Base-by-base conservation (phyloP, 2,888 invertebrate species). In the Agrotis puta region DNA sequence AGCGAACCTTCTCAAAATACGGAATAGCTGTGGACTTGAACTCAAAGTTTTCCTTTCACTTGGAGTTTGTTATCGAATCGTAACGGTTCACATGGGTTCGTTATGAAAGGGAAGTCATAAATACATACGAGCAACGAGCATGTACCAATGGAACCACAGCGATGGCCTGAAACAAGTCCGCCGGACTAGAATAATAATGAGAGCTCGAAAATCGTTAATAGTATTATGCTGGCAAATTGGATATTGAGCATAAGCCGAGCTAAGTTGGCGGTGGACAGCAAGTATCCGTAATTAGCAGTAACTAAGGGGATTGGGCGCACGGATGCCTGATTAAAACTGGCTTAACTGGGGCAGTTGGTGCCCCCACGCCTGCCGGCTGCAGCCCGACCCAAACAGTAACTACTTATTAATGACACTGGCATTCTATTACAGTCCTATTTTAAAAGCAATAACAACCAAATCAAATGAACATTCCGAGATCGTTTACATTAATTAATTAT, bases 241-340 rank as follows among this genome's bases (percentile, higher is more conserved):
- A 94, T 94, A 94, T 94, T 90, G 92, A 91, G 87, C 87, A 90
- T 93, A 94, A 94, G 91, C 93, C 90, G 80, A 87, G 86, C 86
- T 92, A 93, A 94, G 93, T 93, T 90, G 84, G 92, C 86, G 92
- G 94, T 93, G 92, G 94, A 93, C 94, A 89, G 91, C 91, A 91
- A 93, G 92, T 92, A 91, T 90, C 89, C 86, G 91, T 95, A 94
- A 95, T 95, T 94, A 95, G 93, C 93, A 94, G 92, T 92, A 94
- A 93, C 92, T 93, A 92, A 92, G 92, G 89, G 92, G 92, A 91
- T 92, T 87, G 88, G 86, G 82, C 79, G 75, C 84, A 84, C 88
- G 87, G 66, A 74, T 82, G 85, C 68, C 82, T 87, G 85, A 87
- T 87, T 94, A 94, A 94, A 94, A 93, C 91, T 89, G 94, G 93